Evolutionary conservation across 1,140 invertebrate genomes (phyloP).

Genomic region (Pantala flavescens): DNA sequence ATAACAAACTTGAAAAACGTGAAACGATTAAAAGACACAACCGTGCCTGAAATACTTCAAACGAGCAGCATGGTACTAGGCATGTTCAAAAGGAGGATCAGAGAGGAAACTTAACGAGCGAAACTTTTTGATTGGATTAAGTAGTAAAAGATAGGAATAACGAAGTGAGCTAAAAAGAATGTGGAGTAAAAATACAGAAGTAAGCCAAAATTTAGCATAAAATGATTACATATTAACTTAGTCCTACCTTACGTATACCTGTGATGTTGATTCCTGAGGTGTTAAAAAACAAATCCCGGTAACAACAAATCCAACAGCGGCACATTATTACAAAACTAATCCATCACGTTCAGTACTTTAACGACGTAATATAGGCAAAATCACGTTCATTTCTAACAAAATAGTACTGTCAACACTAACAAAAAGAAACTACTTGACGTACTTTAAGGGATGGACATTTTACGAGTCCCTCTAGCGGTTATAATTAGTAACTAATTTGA

Average conservation of each 20-base stretch:
- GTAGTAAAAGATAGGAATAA: no score
- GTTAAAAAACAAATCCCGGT: neutral
- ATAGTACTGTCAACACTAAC: slow-evolving; percentile 9
- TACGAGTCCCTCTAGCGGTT: slow-evolving; percentile 3
- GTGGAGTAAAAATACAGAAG: no score
- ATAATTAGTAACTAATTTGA: slow-evolving; percentile 9
- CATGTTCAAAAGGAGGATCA: no score
- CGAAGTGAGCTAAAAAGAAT: no score
- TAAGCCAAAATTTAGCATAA: no score
- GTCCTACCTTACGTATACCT: neutral
- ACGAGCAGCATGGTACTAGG: no score
- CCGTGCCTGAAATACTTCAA: no score
- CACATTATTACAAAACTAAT: slow-evolving; percentile 1
- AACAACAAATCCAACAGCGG: slow-evolving; percentile 8
- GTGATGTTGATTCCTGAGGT: slow-evolving; percentile 4
- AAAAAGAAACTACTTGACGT: slow-evolving; percentile 10
- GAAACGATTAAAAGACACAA: no score
- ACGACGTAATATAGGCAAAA: slow-evolving; percentile 6
- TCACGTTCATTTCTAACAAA: slow-evolving; percentile 2
- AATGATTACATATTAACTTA: no score
- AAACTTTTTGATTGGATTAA: no score
- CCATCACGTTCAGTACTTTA: neutral
- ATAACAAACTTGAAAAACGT: no score
- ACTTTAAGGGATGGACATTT: slow-evolving; percentile 2
- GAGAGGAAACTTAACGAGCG: no score